These are phyloP conservation scores for Neopelma chrysocephalum DNA, from an alignment of 2,797 vertebrate species.

Conservation along the genomic window DNA sequence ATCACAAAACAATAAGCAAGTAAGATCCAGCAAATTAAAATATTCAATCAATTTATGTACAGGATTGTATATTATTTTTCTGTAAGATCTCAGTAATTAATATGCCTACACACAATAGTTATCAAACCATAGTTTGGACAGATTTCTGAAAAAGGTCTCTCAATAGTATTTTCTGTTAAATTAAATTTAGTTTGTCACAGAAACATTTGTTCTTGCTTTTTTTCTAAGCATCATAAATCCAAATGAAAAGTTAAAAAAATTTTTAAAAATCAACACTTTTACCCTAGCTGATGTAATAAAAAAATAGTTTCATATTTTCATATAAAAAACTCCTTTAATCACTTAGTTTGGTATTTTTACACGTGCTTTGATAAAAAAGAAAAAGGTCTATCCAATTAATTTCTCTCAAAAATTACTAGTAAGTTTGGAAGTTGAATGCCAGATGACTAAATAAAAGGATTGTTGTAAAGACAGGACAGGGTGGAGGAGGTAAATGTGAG, in stretches of 20 bases:
- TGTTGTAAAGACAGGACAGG: slow-evolving; percentile 28
- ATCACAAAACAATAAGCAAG: background rate
- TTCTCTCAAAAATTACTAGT: slow-evolving; percentile 64
- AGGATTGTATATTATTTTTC: background rate
- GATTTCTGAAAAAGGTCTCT: background rate
- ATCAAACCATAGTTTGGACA: background rate
- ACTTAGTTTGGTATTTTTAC: slow-evolving; percentile 72
- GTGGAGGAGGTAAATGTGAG: background rate
- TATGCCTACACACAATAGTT: background rate
- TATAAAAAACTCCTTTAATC: slow-evolving; percentile 70
- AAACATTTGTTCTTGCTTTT: background rate
- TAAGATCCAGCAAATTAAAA: background rate
- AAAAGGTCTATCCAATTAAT: slow-evolving; percentile 62
- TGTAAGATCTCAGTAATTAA: background rate
- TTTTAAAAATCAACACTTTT: slow-evolving; percentile 40
- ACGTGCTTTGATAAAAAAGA: slow-evolving; percentile 53
- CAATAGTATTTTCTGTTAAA: background rate
- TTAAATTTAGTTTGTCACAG: background rate
- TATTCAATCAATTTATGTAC: background rate
- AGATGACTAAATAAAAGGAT: slow-evolving; percentile 68
- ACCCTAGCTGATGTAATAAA: slow-evolving; percentile 61
- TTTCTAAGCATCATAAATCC: background rate
- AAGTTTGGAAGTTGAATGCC: slow-evolving; percentile 58
- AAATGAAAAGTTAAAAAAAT: slow-evolving; percentile 22
- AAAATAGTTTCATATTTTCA: slow-evolving; percentile 64